Evolutionary conservation across 1,140 invertebrate species (phyloP), one percentile per base, ranked within the genome.

Genomic region (Eriocheir sinensis): DNA sequence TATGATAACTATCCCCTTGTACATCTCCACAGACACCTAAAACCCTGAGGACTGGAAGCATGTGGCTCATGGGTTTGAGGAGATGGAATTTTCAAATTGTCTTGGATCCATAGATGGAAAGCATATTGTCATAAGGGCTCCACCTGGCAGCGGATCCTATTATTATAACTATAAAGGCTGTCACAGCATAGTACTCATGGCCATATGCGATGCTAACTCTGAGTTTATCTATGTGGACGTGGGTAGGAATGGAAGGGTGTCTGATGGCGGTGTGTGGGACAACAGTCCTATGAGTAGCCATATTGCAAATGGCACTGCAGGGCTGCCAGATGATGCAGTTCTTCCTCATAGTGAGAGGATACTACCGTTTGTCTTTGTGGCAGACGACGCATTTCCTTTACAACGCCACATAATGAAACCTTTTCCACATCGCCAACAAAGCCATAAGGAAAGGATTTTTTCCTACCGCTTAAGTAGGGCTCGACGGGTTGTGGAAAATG

Each of bases 121-220:
- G n/a, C n/a, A 21, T n/a, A 92, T 92, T 80, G 6, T 80, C 30
- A 40, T 92, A 92, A 92, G 38, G 60, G 32, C 60, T 92, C 60
- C 90, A 92, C 60, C 80, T 6, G 60, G 72, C 4, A 92, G 60
- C 90, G 27, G 90, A 21, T 92, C 79, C 32, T 92, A 92, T 15
- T 80, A 92, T n/a, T 92, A 38, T 92, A 92, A 92, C 81, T 92
- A 92, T 32, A 92, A 92, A 92, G 34, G 72, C 60, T 36, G n/a
- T 32, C 89, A 90, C 41, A 90, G 21, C 32, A 53, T 90, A 27
- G 48, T 60, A 90, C 89, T 60, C 90, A 92, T 92, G 60, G 90
- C 90, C 34, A 92, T 92, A 92, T 80, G 9, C 81, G 90, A 92
- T 79, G 90, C 60, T n/a, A 81, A 79, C 4, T 92, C 32, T 32